These are phyloP conservation scores for Telmatherina bonti DNA, from an alignment of 2,797 vertebrate genomes.

Conservation along the genomic window DNA sequence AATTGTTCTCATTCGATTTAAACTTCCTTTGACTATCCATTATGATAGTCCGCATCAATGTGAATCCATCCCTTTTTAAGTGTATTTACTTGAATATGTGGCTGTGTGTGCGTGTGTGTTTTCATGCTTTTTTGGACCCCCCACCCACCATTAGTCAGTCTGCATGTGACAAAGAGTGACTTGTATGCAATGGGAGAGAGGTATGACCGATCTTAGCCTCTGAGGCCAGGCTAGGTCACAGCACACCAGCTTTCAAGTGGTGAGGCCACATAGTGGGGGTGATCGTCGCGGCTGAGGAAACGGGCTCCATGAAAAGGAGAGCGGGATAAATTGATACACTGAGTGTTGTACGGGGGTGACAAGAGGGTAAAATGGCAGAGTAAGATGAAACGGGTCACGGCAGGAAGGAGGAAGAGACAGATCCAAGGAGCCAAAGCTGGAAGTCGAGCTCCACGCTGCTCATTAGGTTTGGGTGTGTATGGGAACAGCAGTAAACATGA, in stretches of 20 bases:
- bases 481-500: conserved; percentile 83
- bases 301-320: conserved; percentile 40
- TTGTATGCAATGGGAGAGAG: conserved; percentile 54
- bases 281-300: conserved; percentile 15
- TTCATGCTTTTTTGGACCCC: conserved; percentile 19
- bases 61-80: neutral
- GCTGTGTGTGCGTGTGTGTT: neutral
- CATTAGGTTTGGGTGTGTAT: conserved; percentile 83
- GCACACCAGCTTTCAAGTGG: conserved; percentile 35
- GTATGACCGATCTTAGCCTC: conserved; percentile 55
- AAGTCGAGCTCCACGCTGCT: conserved; percentile 56
- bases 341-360: conserved; percentile 31
- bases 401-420: conserved; percentile 31
- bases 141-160: conserved; percentile 16
- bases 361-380: conserved; percentile 27
- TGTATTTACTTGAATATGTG: conserved; percentile 1
- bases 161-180: conserved; percentile 16
- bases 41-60: conserved; percentile 58
- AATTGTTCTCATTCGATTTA: conserved; percentile 39
- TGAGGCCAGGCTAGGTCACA: conserved; percentile 64
- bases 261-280: conserved; percentile 36
- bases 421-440: conserved; percentile 34
- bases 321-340: conserved; percentile 39
- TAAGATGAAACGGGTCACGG: conserved; percentile 29
- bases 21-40: conserved; percentile 43